Evolutionary conservation across 35 echinoderm and acorn worm species (phyloP).

Genomic region (Acanthaster planci): DNA sequence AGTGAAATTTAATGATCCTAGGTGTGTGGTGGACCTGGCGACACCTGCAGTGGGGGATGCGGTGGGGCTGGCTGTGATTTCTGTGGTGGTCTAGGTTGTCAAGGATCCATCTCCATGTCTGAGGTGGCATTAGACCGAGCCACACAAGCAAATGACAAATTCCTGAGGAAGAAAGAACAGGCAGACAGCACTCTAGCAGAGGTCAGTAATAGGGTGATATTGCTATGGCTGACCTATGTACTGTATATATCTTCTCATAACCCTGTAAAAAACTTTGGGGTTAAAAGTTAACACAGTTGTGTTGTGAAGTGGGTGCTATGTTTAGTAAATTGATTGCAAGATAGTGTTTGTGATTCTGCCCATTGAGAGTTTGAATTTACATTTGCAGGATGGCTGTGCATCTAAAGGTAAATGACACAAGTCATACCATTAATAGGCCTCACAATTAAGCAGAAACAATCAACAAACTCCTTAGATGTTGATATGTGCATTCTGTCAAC

Average conservation of each 20-base stretch:
- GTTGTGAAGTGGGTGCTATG: no score
- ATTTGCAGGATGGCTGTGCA: no score
- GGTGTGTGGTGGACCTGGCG: constrained; percentile 96
- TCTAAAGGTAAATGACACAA: no score
- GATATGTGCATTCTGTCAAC: not conserved
- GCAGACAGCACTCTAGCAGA: constrained; percentile 63
- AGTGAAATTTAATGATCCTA: no score
- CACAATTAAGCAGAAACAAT: not conserved
- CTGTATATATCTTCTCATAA: no score
- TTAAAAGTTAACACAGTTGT: no score
- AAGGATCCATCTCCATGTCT: constrained; percentile 59
- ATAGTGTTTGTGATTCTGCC: no score
- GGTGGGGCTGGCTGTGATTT: constrained; percentile 90
- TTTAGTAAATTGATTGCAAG: no score
- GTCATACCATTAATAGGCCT: no score
- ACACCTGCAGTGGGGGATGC: constrained; percentile 76
- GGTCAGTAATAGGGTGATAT: constrained; percentile 32
- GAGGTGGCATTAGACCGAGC: constrained; percentile 73
- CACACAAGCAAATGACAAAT: constrained; percentile 51
- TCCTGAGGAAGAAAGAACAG: constrained; percentile 66
- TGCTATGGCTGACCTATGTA: no score
- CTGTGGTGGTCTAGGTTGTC: constrained; percentile 91
- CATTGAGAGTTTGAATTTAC: no score
- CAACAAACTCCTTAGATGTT: not conserved
- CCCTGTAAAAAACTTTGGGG: no score